Evolutionary conservation across 1,140 invertebrate genomes (phyloP), one percentile per base, ranked within the genome.

Genomic region (Lasioglossum albipes): DNA sequence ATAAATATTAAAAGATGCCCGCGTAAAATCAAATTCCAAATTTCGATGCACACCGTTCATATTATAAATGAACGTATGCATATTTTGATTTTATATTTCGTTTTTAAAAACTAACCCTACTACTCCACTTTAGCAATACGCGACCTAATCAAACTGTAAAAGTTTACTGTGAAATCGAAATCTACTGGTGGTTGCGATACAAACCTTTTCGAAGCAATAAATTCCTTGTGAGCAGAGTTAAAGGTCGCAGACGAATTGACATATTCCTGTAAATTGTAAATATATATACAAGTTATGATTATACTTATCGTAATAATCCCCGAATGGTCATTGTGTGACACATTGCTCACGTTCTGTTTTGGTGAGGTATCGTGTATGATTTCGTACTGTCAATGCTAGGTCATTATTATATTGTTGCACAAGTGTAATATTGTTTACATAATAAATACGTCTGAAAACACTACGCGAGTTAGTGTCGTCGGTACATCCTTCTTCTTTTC

Each of bases 251-350:
- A 71, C 13, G 27, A 12, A 57, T 20, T 22, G 68, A 65, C n/a
- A 78, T 22, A 42, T 72, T 78, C 54, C 68, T 78, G 12, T 27
- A 78, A 65, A 78, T 27, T 78, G 18, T 41, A 78, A 65, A 78
- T 27, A 27, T n/a, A n/a, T n/a, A 45, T 54, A 54, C 49, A 71
- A 68, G 70, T 78, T 65, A 42, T 78, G 42, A 10, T 10, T 49
- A 62, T 71, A 65, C 59, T 71, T 64, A 22, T 7, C 9, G 9
- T 16, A 22, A 52, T 64, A 76, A 68, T 45, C 12, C 22, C 6
- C 10, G 10, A 61, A 36, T 36, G 41, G 20, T 45, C 22, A 3
- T 22, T 2, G 16, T 31, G 42, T n/a, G n/a, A n/a, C n/a, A 16
- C 5, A 65, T 7, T 13, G 22, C 13, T 18, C 7, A 66, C 13